Evolutionary conservation across 1,140 invertebrate species (phyloP).

Genomic region (Alviniconcha marisindica): DNA sequence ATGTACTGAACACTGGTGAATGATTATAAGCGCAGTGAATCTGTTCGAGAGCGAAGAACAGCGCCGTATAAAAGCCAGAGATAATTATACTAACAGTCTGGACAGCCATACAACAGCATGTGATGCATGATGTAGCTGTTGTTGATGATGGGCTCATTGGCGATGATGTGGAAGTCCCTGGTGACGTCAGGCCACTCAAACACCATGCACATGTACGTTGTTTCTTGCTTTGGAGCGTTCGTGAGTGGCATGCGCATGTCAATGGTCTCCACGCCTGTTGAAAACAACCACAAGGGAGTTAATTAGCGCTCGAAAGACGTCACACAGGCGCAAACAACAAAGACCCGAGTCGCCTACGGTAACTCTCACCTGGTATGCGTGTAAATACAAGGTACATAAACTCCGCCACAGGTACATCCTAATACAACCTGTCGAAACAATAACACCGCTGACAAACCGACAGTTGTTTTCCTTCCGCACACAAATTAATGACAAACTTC

Average conservation of each 20-base stretch:
- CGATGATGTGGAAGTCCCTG: conserved; percentile 53
- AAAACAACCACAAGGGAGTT: not conserved
- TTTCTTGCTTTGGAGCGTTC: not conserved
- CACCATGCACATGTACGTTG: conserved; percentile 53
- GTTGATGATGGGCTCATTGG: conserved; percentile 49
- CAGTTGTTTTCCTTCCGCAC: too few species aligned
- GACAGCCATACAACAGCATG: conserved; percentile 49
- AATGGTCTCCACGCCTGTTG: not conserved
- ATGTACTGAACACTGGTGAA: conserved; percentile 47
- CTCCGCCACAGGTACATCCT: too few species aligned
- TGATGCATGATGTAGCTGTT: conserved; percentile 54
- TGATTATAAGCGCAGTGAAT: conserved; percentile 12
- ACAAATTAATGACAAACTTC: too few species aligned
- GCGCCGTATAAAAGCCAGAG: not conserved
- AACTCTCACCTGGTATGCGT: too few species aligned
- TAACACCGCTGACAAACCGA: too few species aligned
- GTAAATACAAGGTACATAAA: too few species aligned
- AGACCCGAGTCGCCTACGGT: too few species aligned
- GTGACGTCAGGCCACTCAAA: conserved; percentile 31
- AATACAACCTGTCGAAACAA: too few species aligned
- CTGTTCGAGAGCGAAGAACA: not conserved
- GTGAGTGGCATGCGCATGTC: not conserved
- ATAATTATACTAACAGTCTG: not conserved
- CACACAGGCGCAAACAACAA: too few species aligned
- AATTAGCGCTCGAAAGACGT: too few species aligned